A percentile compares a stretch with the other conserved stretches of the same genome.
These are phyloP conservation scores for Lepidurus packardi DNA, from an alignment of 1,140 invertebrate genomes.

Conservation along the genomic window DNA sequence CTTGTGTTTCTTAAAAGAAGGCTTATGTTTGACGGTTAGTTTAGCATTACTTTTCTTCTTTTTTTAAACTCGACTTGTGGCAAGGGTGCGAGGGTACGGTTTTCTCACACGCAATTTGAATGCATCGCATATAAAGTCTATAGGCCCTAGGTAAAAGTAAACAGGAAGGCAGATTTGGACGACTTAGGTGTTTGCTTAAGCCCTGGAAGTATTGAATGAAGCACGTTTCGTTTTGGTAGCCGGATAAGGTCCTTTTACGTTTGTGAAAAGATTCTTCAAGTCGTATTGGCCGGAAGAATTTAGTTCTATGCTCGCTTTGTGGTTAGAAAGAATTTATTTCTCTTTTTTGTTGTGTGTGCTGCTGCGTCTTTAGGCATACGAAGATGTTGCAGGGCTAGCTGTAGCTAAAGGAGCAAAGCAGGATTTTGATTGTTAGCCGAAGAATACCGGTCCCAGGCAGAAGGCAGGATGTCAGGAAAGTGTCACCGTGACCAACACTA, in stretches of 20 bases:
- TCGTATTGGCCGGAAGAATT: background rate
- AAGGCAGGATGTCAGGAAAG: constrained; percentile 17
- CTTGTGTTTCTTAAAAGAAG: background rate
- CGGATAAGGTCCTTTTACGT: background rate
- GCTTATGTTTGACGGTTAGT: too few relatives aligned
- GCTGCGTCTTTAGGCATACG: background rate
- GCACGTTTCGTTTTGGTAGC: background rate
- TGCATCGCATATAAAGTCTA: background rate
- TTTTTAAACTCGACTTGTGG: background rate
- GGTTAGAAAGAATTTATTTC: background rate
- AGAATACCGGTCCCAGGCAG: constrained; percentile 11
- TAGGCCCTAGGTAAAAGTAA: background rate
- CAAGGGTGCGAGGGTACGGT: background rate
- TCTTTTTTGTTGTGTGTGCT: constrained; percentile 7
- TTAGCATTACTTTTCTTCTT: too few relatives aligned
- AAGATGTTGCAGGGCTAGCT: constrained; percentile 1
- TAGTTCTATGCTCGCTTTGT: background rate
- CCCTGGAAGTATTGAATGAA: background rate
- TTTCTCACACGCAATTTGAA: background rate
- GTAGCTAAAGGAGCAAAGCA: background rate
- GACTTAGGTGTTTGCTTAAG: background rate
- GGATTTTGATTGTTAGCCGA: constrained; percentile 15
- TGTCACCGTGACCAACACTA: constrained; percentile 13
- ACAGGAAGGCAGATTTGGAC: background rate
- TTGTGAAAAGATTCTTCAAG: background rate